Base-by-base conservation (phyloP, 1,140 invertebrate genomes). In the Drosophila setifemur region DNA sequence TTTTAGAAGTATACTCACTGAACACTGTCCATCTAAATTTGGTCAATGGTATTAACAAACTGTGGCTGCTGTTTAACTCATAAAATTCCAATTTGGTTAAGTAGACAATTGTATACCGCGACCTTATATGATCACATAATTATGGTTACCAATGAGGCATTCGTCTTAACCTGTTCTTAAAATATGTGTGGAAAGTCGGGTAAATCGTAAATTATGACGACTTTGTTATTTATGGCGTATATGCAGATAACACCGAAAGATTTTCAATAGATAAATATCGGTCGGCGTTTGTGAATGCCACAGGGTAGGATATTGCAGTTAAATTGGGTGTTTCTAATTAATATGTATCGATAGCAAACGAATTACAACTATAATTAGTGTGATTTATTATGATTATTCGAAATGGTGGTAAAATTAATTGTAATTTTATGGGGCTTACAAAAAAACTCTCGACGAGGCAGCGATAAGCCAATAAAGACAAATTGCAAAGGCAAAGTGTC, bases 171-270 rank as follows among this genome's bases (percentile, higher is more conserved):
- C 74, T 52, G 47, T 16, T 19, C 49, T 63, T 63, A 18, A 64
- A 86, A 86, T 61, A 85, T 68, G 81, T 86, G 79, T 85, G 81
- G 79, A 83, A 75, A 83, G 79, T 85, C 58, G 21, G 44, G 66
- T 86, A 83, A 83, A 85, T 83, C 85, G 86, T 83, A 85, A 83
- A 83, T 85, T 83, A 83, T 83, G 79, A 79, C 52, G 66, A 5
- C 64, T 74, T 45, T 50, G 81, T 66, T 79, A 79, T 79, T 83
- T 79, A 83, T 71, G 79, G 81, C 79, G 79, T 71, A 81, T 79
- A 72, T 63, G 71, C 55, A 58, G 79, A 83, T 85, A 72, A 83
- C 53, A 26, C 57, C 26, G n/a, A 12, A n/a, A 82, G 81, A 83
- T 85, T 66, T 74, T 31, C 44, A 28, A 23, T 39, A 83, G 79